Percentiles rank a stretch among this genome's conserved stretches.
These are phyloP conservation scores for Drosophila lini DNA, from an alignment of 1,140 invertebrate genomes.

Conservation along the genomic window DNA sequence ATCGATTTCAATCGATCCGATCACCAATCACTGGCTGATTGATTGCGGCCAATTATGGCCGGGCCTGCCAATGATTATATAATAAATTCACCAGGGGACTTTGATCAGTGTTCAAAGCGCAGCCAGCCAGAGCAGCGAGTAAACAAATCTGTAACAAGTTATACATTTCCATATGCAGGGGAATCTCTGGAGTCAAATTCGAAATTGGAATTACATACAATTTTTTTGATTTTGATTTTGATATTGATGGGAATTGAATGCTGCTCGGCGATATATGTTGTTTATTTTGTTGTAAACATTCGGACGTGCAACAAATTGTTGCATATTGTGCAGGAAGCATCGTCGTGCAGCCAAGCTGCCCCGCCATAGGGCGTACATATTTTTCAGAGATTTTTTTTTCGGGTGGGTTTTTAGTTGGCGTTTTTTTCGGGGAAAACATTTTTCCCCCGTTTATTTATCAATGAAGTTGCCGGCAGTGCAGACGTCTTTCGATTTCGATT, in stretches of 20 bases:
- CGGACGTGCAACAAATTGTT: conserved; percentile 80
- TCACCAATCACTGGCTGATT: conserved; percentile 60
- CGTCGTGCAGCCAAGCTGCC: conserved; percentile 34
- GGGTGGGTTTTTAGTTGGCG: conserved; percentile 24
- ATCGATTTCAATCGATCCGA: conserved; percentile 60
- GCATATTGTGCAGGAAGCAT: conserved; percentile 75
- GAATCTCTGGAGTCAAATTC: conserved; percentile 26
- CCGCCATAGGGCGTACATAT: conserved; percentile 66
- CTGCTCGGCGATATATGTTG: conserved; percentile 43
- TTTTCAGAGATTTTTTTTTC: conserved; percentile 31
- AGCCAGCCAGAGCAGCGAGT: conserved; percentile 17
- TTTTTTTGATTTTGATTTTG: conserved; percentile 45
- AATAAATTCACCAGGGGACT: conserved; percentile 74
- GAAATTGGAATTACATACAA: conserved; percentile 48
- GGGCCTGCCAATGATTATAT: conserved; percentile 54
- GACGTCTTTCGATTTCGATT: conserved; percentile 58
- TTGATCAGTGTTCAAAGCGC: conserved; percentile 68
- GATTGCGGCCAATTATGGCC: conserved; percentile 72
- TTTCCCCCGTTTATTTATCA: conserved; percentile 75
- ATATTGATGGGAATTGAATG: conserved; percentile 57
- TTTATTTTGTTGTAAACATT: conserved; percentile 82
- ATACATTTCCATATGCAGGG: conserved; percentile 22
- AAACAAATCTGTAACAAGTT: conserved; percentile 75
- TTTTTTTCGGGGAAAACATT: conserved; percentile 36
- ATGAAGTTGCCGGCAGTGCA: conserved; percentile 74